Evolutionary conservation across 2,113 vertebrate species (phyloP).

Genomic region (Spermophilus dauricus): DNA sequence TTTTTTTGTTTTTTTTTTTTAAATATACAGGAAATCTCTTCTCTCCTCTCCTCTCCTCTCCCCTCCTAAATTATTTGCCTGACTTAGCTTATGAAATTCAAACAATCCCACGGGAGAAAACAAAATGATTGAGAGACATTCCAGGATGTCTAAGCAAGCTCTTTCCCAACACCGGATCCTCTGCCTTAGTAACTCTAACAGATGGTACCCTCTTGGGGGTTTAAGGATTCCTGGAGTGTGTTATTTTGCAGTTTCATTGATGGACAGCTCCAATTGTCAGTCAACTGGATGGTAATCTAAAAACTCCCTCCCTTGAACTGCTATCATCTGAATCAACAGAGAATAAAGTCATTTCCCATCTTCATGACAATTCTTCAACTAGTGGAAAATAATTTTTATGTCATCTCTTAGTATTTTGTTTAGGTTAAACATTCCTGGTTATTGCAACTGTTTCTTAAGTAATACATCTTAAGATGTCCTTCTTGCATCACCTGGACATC

Average conservation of each 20-base stretch:
- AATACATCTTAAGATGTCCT: neutral
- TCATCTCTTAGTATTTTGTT: neutral
- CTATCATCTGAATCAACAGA: constrained; percentile 55
- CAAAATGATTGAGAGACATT: neutral
- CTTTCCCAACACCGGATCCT: neutral
- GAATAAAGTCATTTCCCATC: constrained; percentile 47
- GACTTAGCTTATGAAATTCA: constrained; percentile 28
- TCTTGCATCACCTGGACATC: neutral
- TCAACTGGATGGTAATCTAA: constrained; percentile 38
- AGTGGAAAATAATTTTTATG: neutral
- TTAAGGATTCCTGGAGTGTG: neutral
- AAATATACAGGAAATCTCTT: no score
- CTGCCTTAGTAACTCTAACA: constrained; percentile 2
- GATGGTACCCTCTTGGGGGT: neutral
- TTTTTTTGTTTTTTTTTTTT: no score
- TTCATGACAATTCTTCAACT: neutral
- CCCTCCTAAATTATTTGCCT: constrained; percentile 10
- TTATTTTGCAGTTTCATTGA: constrained; percentile 17
- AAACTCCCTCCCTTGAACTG: neutral
- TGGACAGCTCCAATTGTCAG: constrained; percentile 52
- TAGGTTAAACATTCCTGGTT: constrained; percentile 12
- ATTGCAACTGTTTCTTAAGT: constrained; percentile 16
- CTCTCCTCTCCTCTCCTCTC: no score
- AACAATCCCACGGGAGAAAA: neutral
- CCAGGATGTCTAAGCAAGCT: neutral